Percentiles rank a stretch among this genome's conserved stretches.
Evolutionary conservation across 2,797 vertebrate genomes (phyloP).

Genomic region (Poeciliopsis presidionis): DNA sequence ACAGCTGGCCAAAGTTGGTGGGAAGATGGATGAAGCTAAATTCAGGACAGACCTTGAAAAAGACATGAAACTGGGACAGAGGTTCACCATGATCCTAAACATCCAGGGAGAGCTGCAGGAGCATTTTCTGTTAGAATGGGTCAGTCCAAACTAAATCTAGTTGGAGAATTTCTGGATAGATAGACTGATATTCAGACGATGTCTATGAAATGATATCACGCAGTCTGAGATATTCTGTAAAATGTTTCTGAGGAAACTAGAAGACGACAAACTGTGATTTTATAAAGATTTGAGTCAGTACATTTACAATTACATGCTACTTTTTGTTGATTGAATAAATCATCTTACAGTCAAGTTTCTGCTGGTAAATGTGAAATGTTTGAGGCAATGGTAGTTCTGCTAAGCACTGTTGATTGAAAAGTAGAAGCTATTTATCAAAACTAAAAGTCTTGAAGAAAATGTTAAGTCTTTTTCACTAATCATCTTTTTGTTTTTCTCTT

Average conservation of each 20-base stretch:
- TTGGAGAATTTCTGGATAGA: background rate
- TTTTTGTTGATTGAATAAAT: background rate
- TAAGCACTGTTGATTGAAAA: background rate
- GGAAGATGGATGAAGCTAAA: background rate
- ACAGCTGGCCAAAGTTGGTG: background rate
- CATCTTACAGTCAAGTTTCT: background rate
- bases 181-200: background rate
- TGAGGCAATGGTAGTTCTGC: background rate
- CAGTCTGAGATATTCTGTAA: background rate
- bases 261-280: background rate
- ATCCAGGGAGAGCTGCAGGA: background rate
- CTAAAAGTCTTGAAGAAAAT: background rate
- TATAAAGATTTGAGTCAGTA: background rate
- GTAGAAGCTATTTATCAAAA: background rate
- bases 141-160: background rate
- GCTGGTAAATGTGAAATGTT: background rate
- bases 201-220: background rate
- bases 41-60: background rate
- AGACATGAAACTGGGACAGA: background rate
- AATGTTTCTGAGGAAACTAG: background rate
- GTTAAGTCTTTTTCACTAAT: constrained; percentile 78
- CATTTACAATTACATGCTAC: background rate
- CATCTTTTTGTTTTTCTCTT: constrained; percentile 88
- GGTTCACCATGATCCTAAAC: background rate
- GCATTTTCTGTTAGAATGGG: background rate